A percentile compares a stretch with the other conserved stretches of the same genome.
Evolutionary conservation across 2,888 invertebrate species (phyloP).

Genomic region (Drosophila cognata): DNA sequence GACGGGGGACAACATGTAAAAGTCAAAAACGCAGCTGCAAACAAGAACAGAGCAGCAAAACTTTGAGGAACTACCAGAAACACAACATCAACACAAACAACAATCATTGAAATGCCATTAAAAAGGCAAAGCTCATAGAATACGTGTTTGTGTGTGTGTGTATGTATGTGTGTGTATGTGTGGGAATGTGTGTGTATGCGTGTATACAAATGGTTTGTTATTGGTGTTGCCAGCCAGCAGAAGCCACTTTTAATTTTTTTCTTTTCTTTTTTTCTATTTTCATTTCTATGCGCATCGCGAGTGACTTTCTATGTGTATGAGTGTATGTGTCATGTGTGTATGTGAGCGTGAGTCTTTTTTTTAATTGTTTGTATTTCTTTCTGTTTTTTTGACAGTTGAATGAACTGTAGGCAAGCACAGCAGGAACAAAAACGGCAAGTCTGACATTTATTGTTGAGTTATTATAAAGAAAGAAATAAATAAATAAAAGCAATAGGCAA

Average conservation of each 20-base stretch:
- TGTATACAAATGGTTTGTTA: constrained; percentile 13
- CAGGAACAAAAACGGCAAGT: constrained; percentile 18
- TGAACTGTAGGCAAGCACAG: constrained; percentile 63
- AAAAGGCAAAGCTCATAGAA: constrained; percentile 42
- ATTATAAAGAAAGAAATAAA: constrained; percentile 38
- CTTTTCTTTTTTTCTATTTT: constrained; percentile 13
- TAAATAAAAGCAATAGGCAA: constrained; percentile 53
- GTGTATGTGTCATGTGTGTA: constrained; percentile 8
- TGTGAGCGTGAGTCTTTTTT: background rate
- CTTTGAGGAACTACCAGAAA: constrained; percentile 20
- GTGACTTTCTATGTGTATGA: constrained; percentile 33
- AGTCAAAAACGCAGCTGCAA: constrained; percentile 48
- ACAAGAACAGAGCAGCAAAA: constrained; percentile 35
- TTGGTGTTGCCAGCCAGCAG: constrained; percentile 17
- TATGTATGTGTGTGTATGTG: background rate
- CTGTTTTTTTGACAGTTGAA: constrained; percentile 81
- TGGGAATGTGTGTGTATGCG: background rate
- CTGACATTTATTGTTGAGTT: constrained; percentile 36
- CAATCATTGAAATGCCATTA: constrained; percentile 38
- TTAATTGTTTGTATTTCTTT: constrained; percentile 42
- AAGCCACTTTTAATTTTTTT: constrained; percentile 48
- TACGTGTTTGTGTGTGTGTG: background rate
- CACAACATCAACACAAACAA: constrained; percentile 21
- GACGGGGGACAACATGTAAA: constrained; percentile 41
- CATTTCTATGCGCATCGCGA: constrained; percentile 46